phyloP scores from a whole-genome alignment of 2,113 vertebrate species.

The Gymnocephalus cernua region DNA sequence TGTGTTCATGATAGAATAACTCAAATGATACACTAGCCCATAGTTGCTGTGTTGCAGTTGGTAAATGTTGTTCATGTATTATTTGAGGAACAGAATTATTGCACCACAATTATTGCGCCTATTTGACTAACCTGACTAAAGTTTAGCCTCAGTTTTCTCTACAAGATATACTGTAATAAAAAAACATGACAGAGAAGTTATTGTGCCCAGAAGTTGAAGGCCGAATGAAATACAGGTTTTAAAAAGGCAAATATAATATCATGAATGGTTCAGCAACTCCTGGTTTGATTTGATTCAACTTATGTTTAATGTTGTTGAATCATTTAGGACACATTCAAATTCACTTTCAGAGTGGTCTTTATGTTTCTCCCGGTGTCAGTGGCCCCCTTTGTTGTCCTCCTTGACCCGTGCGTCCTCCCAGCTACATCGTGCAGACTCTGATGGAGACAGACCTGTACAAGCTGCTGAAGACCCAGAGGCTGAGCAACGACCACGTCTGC shows the following conservation, averaged over 20 bases:
- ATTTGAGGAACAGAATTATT: conserved; percentile 16
- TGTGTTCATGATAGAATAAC: not conserved
- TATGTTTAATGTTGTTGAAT: not conserved
- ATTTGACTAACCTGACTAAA: not conserved
- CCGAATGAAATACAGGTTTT: not conserved
- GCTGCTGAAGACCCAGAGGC: conserved; percentile 90
- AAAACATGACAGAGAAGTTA: not conserved
- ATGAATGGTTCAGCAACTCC: not conserved
- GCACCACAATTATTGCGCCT: not conserved
- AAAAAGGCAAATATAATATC: not conserved
- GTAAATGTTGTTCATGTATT: not conserved
- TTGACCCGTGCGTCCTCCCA: conserved; percentile 76
- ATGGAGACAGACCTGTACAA: conserved; percentile 95
- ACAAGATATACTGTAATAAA: not conserved
- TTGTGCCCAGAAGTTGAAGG: not conserved
- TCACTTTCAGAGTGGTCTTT: not conserved
- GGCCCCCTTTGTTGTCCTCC: conserved; percentile 47
- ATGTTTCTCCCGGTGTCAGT: conserved; percentile 11
- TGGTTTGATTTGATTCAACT: not conserved
- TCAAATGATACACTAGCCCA: not conserved
- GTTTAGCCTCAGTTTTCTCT: not conserved
- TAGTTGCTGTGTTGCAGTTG: not conserved
- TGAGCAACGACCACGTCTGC: conserved; percentile 93
- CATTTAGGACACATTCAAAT: not conserved
- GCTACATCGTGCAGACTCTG: conserved; percentile 93